Evolutionary conservation across 2,797 vertebrate genomes (phyloP).

Genomic region (Coccyzus lansbergi): DNA sequence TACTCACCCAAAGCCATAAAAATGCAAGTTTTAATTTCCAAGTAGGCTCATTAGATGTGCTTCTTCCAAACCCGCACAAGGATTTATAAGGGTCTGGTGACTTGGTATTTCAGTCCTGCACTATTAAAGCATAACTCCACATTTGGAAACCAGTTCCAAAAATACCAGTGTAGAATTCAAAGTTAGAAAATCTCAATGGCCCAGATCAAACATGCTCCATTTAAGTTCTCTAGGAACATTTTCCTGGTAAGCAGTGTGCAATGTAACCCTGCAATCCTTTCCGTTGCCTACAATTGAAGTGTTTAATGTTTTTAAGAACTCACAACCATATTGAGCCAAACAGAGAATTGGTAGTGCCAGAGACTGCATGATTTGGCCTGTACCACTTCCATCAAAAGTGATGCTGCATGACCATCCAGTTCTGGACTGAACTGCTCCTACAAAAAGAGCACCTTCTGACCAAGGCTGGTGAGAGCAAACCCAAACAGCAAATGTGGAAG

Average conservation of each 20-base stretch:
- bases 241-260: neutral
- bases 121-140: neutral
- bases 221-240: neutral
- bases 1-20: neutral
- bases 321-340: neutral
- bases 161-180: neutral
- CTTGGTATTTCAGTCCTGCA: neutral
- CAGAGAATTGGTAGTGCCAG: neutral
- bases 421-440: neutral
- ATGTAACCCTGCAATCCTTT: neutral
- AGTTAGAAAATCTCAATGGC: neutral
- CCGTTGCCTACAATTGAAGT: neutral
- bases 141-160: neutral
- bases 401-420: neutral
- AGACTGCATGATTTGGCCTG: rapidly evolving
- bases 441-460: neutral
- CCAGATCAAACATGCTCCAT: neutral
- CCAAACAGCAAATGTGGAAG: neutral
- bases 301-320: neutral
- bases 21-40: neutral
- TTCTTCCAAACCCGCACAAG: neutral
- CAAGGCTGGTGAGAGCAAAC: neutral
- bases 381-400: neutral
- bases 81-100: neutral
- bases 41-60: neutral